These are phyloP conservation scores for Anthoscopus minutus DNA, from an alignment of 2,113 vertebrate species.

Conservation along the genomic window DNA sequence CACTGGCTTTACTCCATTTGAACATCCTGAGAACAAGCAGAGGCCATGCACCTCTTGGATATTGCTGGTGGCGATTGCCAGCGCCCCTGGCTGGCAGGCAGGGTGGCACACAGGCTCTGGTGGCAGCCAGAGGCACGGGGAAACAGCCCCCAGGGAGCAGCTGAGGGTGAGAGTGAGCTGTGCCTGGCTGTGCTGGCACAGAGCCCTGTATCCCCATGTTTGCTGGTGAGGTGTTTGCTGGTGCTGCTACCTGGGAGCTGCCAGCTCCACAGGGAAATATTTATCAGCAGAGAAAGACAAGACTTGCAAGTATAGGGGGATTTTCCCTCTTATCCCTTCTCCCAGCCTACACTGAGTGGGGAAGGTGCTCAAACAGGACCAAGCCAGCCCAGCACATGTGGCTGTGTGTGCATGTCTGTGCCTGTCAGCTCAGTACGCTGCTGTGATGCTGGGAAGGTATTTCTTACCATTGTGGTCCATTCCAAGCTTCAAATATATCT, in stretches of 20 bases:
- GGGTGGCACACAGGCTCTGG: not conserved
- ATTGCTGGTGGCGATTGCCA: not conserved
- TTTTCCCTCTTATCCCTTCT: not conserved
- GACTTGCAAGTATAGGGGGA: not conserved
- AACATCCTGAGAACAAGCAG: not conserved
- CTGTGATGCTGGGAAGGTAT: not conserved
- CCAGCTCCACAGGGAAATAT: not conserved
- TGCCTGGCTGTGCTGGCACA: not conserved
- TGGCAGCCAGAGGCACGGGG: not conserved
- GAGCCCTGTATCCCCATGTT: not conserved
- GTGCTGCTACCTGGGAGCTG: accelerated
- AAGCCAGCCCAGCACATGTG: accelerated
- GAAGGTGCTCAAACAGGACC: not conserved
- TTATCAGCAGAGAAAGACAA: not conserved
- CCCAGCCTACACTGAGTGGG: not conserved
- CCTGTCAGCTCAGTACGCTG: not conserved
- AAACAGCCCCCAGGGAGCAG: not conserved
- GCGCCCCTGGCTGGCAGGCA: not conserved
- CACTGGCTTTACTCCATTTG: not conserved
- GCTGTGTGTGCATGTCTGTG: not conserved
- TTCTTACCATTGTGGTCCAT: not conserved
- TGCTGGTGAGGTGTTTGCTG: not conserved
- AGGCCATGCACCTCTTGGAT: not conserved
- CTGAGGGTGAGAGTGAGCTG: not conserved
- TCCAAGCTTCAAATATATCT: not conserved